These are phyloP conservation scores for Guaruba guarouba DNA, from an alignment of 2,113 vertebrate species.

Conservation along the genomic window DNA sequence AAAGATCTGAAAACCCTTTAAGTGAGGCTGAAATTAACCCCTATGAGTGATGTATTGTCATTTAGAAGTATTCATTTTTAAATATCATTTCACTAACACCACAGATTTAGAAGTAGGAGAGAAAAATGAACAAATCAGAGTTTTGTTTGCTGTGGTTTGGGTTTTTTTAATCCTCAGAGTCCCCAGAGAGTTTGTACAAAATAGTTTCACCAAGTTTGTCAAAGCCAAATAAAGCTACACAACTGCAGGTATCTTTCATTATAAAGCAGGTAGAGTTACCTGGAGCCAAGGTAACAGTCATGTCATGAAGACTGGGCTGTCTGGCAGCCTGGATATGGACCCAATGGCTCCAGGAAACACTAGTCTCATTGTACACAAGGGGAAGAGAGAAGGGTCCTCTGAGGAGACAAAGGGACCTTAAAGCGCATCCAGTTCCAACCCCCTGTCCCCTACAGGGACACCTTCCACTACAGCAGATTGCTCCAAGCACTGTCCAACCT, in stretches of 20 bases:
- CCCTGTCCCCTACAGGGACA: neutral
- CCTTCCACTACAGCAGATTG: neutral
- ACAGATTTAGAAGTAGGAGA: neutral
- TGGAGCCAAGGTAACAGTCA: neutral
- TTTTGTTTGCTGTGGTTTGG: neutral
- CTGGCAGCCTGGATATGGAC: neutral
- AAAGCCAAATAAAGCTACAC: neutral
- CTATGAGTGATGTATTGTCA: neutral
- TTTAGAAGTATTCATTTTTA: neutral
- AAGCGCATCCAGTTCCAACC: neutral
- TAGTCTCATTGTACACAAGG: fast-evolving
- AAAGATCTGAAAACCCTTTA: neutral
- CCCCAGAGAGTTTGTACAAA: neutral
- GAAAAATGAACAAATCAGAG: neutral
- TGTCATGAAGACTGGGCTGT: neutral
- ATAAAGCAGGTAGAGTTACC: neutral
- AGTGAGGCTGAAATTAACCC: neutral
- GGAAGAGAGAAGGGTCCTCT: neutral
- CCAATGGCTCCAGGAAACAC: fast-evolving
- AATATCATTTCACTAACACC: neutral
- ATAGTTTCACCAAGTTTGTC: neutral
- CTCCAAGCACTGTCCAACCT: neutral
- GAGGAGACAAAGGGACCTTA: neutral
- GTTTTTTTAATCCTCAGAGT: neutral
- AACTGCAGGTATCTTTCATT: neutral